Conservation (phyloP, 2,113 vertebrate species). For the Trogon melanurus region DNA sequence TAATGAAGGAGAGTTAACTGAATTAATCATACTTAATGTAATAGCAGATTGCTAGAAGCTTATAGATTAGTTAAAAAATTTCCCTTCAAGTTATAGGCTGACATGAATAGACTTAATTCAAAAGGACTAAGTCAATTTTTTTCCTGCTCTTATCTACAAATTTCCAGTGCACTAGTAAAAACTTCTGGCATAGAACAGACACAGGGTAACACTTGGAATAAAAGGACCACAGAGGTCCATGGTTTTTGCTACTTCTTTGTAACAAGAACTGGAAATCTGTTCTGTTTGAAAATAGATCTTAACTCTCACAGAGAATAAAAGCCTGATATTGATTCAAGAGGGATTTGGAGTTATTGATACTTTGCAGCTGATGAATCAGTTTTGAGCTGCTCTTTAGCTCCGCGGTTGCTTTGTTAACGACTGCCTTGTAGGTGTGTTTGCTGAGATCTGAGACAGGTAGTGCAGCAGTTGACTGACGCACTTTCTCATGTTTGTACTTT, state of each 20-base stretch:
- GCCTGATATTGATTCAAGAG: not conserved
- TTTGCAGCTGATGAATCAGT: not conserved
- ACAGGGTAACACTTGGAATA: not conserved
- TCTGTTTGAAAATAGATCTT: not conserved
- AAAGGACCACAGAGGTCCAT: not conserved
- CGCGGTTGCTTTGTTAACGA: not conserved
- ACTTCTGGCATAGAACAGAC: not conserved
- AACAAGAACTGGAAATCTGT: not conserved
- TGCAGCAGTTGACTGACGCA: not conserved
- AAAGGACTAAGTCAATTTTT: not conserved
- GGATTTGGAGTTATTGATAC: not conserved
- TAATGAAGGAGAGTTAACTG: slow-evolving; percentile 28
- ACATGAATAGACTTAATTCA: not conserved
- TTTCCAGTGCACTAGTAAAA: not conserved
- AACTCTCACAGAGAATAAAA: not conserved
- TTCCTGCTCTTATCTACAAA: not conserved
- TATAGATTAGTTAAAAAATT: not conserved
- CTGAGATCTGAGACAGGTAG: not conserved
- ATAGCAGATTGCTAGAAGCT: not conserved
- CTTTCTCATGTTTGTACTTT: not conserved
- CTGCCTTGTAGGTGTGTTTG: not conserved
- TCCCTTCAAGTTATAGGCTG: not conserved
- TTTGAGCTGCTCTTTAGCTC: not conserved
- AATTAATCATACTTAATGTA: slow-evolving; percentile 22
- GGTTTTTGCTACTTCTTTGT: not conserved